Base-by-base conservation (phyloP, 2,113 vertebrate species). In the Hirundichthys speculiger region DNA sequence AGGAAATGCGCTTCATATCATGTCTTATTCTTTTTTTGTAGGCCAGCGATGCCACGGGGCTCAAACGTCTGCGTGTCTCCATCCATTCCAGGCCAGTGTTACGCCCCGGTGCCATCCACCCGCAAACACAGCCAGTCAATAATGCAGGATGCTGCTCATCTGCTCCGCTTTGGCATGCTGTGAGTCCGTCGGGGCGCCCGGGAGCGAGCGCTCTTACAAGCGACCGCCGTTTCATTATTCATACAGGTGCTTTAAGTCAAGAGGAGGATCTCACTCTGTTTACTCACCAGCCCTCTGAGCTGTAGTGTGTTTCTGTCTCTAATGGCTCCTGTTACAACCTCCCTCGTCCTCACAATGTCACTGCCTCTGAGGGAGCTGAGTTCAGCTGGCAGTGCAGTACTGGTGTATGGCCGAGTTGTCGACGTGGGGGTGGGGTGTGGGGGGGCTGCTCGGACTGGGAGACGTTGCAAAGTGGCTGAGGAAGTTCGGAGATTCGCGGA, bases 181-280 rank as follows among this genome's bases (percentile, higher is more conserved):
- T 59, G 39, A 38, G 79, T 75, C 82, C 64, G 61, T 38, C 51
- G 84, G 85, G 83, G 76, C 69, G 34, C 58, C 76, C 69, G 10
- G 64, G 41, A 85, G 67, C 21, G 51, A 78, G 56, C 21, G 54
- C 82, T 34, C 30, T 34, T 34, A 34, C 30, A 34, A 34, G 30
- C 74, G 77, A 51, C 66, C 43, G 58, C 77, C 75, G 48, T 73
- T 92, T 27, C 73, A 92, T 93, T 90, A 92, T 92, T 92, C 78
- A 92, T 73, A 21, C 47, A 66, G 76, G 63, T 64, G 58, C 55
- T 78, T 75, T 58, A 71, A 77, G 43, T 69, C 22, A 53, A 52
- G 52, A 82, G 49, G 39, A 71, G 39, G 67, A 72, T 73, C 66
- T 73, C 39, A 53, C 69, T 79, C 62, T 59, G 18, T 77, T 55